Conservation (phyloP, 2,888 invertebrate genomes). For the Dryococelus australis region DNA sequence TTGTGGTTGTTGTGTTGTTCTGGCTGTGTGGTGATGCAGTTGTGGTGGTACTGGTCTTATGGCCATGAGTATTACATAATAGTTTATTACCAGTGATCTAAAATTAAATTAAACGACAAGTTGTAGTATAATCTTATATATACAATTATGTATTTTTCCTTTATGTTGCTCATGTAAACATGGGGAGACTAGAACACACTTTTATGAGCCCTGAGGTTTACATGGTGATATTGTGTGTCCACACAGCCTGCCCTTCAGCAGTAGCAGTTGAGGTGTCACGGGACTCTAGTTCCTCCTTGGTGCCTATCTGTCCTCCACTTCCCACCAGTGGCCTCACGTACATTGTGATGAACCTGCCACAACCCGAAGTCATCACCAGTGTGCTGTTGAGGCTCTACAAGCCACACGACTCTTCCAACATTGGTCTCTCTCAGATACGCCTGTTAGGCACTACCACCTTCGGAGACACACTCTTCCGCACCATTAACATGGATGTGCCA, state of each 20-base stretch:
- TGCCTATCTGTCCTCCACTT: constrained; percentile 86
- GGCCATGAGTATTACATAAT: too few relatives aligned
- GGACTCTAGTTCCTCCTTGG: constrained; percentile 77
- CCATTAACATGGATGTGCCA: constrained; percentile 57
- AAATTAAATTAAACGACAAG: too few relatives aligned
- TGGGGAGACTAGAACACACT: background rate
- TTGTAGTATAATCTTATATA: too few relatives aligned
- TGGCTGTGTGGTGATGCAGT: too few relatives aligned
- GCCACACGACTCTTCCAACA: constrained; percentile 87
- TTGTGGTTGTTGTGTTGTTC: too few relatives aligned
- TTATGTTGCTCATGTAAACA: too few relatives aligned
- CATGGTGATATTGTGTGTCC: background rate
- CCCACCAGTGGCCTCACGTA: constrained; percentile 85
- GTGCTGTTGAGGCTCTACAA: constrained; percentile 81
- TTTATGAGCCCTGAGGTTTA: background rate
- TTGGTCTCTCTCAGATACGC: constrained; percentile 87
- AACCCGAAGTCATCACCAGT: constrained; percentile 85
- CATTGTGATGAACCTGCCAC: constrained; percentile 82
- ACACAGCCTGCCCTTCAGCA: constrained; percentile 83
- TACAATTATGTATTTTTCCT: too few relatives aligned
- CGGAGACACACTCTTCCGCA: constrained; percentile 61
- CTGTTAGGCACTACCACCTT: constrained; percentile 88
- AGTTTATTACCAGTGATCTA: too few relatives aligned
- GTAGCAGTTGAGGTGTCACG: constrained; percentile 86
- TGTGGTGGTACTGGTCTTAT: too few relatives aligned